phyloP scores from a whole-genome alignment of 1,140 invertebrate genomes.

The Platyura marginata region DNA sequence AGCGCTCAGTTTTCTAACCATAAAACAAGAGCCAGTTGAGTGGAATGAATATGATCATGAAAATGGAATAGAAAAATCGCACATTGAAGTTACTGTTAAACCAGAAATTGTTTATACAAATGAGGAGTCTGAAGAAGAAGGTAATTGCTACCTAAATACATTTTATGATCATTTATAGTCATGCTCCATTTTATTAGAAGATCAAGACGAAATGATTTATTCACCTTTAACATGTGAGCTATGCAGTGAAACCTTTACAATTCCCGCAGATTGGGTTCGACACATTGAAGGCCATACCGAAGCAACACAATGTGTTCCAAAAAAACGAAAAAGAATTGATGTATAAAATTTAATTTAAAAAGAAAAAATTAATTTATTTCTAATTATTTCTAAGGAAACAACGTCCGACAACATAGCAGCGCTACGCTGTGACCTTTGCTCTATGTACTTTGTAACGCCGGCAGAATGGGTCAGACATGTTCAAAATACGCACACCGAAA shows the following conservation, averaged over 20 bases:
- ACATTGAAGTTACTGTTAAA: conserved; percentile 32
- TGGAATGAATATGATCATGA: conserved; percentile 27
- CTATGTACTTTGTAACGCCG: conserved; percentile 61
- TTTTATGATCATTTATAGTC: too few relatives aligned
- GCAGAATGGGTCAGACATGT: conserved; percentile 71
- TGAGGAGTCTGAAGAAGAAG: conserved; percentile 21
- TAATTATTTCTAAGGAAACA: neutral
- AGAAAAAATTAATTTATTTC: neutral
- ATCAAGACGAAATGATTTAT: conserved; percentile 26
- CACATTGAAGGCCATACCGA: conserved; percentile 56
- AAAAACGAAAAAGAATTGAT: conserved; percentile 31
- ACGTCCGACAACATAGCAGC: conserved; percentile 34
- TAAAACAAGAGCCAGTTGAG: conserved; percentile 32
- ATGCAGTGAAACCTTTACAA: conserved; percentile 63
- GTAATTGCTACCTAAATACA: too few relatives aligned
- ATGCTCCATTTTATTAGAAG: too few relatives aligned
- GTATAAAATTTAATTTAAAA: conserved; percentile 12
- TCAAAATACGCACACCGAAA: conserved; percentile 62
- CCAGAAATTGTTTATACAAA: conserved; percentile 26
- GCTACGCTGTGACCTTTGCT: conserved; percentile 57
- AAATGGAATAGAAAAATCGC: conserved; percentile 25
- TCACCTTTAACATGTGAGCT: conserved; percentile 61
- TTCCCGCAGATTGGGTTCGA: conserved; percentile 60
- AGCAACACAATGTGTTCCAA: conserved; percentile 36
- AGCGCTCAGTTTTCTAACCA: conserved; percentile 26